Evolutionary conservation across 2,113 vertebrate species (phyloP).

Genomic region (Vanacampus margaritifer): DNA sequence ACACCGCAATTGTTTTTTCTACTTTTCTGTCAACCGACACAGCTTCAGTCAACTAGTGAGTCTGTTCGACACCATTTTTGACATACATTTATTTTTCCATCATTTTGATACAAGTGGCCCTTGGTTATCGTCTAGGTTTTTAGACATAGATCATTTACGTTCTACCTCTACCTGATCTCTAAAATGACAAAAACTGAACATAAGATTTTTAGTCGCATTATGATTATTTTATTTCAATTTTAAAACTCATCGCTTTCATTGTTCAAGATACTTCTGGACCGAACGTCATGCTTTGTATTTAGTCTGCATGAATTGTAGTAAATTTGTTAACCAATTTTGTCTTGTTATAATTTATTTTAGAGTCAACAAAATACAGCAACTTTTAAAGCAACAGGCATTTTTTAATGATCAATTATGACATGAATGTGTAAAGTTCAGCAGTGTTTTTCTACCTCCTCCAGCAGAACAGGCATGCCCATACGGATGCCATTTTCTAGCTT

Average conservation of each 20-base stretch:
- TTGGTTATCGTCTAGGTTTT: background rate
- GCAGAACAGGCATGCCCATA: conserved; percentile 77
- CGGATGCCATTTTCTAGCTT: conserved; percentile 80
- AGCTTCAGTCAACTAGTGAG: background rate
- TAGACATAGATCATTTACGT: background rate
- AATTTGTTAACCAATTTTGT: background rate
- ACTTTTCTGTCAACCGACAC: background rate
- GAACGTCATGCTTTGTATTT: background rate
- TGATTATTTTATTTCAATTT: background rate
- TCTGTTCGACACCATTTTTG: background rate
- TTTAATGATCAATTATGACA: background rate
- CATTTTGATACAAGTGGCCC: background rate
- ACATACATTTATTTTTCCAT: background rate
- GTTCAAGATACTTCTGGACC: background rate
- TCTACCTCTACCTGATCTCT: too few species aligned
- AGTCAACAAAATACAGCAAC: background rate
- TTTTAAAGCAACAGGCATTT: background rate
- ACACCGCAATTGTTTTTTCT: background rate
- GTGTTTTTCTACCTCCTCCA: conserved; percentile 73
- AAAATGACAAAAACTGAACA: background rate
- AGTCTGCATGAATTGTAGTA: background rate
- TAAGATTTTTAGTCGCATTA: background rate
- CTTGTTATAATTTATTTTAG: background rate
- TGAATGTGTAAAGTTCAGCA: background rate
- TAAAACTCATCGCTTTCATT: background rate